Evolutionary conservation across 2,797 vertebrate species (phyloP).

Genomic region (Champsocephalus gunnari): DNA sequence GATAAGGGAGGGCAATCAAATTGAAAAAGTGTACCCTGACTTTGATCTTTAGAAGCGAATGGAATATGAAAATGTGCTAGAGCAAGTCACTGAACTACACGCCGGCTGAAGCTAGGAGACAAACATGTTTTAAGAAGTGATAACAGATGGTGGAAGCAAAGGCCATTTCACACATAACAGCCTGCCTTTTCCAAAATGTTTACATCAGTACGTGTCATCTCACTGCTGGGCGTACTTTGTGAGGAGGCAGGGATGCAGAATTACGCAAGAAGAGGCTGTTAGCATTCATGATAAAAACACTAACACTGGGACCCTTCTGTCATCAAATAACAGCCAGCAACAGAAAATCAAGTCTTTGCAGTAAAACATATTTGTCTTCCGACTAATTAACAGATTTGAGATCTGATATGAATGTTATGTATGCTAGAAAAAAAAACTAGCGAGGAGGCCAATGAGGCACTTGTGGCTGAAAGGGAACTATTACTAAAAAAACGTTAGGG

Average conservation of each 20-base stretch:
- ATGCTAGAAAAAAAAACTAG: not conserved
- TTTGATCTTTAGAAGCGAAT: conserved; percentile 49
- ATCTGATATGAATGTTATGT: not conserved
- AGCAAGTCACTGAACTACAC: not conserved
- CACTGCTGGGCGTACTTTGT: conserved; percentile 15
- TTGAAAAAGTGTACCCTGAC: conserved; percentile 28
- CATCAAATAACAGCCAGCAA: conserved; percentile 1
- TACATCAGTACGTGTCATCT: conserved; percentile 30
- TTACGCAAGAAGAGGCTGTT: conserved; percentile 19
- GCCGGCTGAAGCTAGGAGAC: conserved; percentile 1
- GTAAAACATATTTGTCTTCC: not conserved
- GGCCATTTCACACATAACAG: conserved; percentile 40
- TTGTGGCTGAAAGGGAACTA: not conserved
- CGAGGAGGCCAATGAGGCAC: not conserved
- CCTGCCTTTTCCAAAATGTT: conserved; percentile 22
- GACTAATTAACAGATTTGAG: conserved; percentile 8
- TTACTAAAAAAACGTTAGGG: conserved; percentile 7
- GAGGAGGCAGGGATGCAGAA: conserved; percentile 7
- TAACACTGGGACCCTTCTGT: conserved; percentile 5
- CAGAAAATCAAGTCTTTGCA: not conserved
- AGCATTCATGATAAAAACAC: conserved; percentile 16
- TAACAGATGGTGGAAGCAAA: conserved; percentile 36
- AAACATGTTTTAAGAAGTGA: conserved; percentile 26
- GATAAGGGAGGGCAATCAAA: conserved; percentile 7
- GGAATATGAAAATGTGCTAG: conserved; percentile 16